phyloP scores from a whole-genome alignment of 2,888 invertebrate species.

The Harpalus rufipes region DNA sequence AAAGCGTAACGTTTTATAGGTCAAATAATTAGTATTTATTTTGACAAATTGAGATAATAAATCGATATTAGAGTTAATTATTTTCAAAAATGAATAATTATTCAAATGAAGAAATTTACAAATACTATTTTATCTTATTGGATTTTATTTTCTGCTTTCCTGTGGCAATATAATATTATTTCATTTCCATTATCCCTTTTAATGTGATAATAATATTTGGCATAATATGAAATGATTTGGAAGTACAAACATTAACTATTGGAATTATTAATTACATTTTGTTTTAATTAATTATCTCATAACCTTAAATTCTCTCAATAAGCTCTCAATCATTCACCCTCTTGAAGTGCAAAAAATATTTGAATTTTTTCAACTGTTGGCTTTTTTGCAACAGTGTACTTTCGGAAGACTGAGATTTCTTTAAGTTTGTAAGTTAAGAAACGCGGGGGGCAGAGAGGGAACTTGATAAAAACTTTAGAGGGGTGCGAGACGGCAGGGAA shows the following conservation, averaged over 20 bases:
- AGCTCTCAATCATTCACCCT: slow-evolving; percentile 46
- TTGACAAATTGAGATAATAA: no score
- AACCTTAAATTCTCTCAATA: slow-evolving; percentile 36
- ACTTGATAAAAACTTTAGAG: slow-evolving; percentile 58
- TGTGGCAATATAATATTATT: no score
- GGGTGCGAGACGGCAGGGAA: slow-evolving; percentile 32
- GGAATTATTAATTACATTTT: slow-evolving; percentile 39
- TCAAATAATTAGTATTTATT: no score
- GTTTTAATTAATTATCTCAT: slow-evolving; percentile 41
- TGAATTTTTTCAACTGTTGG: slow-evolving; percentile 45
- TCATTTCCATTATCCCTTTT: neutral
- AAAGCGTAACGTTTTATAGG: no score
- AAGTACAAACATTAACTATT: neutral
- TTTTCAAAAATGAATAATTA: no score
- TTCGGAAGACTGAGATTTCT: slow-evolving; percentile 55
- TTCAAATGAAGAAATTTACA: no score
- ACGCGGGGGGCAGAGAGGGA: slow-evolving; percentile 28
- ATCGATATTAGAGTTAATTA: no score
- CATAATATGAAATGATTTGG: neutral
- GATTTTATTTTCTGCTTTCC: no score
- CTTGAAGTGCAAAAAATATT: slow-evolving; percentile 46
- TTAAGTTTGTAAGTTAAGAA: slow-evolving; percentile 53
- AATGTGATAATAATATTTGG: neutral
- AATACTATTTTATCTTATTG: neutral
- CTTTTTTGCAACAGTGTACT: slow-evolving; percentile 55